phyloP scores from a whole-genome alignment of 2,797 vertebrate genomes.

The Alfaro cultratus region DNA sequence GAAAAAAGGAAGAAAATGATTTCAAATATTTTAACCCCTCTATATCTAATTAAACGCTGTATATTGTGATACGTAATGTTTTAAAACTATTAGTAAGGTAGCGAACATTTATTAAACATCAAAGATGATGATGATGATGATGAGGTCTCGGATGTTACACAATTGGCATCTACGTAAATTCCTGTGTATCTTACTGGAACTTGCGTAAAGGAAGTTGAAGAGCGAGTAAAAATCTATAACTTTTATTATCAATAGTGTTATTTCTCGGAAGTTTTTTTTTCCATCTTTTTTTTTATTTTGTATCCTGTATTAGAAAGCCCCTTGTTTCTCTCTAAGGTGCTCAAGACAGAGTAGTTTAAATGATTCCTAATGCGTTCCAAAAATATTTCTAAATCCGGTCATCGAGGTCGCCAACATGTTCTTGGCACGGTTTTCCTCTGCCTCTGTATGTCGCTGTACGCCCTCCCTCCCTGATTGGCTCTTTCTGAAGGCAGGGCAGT shows the following conservation, averaged over 20 bases:
- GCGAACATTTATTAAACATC: neutral
- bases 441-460: conserved; percentile 20
- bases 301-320: neutral
- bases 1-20: neutral
- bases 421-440: conserved; percentile 38
- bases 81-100: neutral
- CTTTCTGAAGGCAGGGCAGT: conserved; percentile 70
- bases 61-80: neutral
- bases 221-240: neutral
- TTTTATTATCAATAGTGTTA: neutral
- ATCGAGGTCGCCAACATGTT: neutral
- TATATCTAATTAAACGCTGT: neutral
- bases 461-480: conserved; percentile 74
- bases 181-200: conserved; percentile 13
- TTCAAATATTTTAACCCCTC: too few relatives aligned
- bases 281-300: neutral
- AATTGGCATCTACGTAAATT: conserved; percentile 17
- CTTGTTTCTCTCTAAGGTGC: too few relatives aligned
- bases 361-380: neutral
- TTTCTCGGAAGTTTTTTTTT: neutral
- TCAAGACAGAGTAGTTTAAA: neutral
- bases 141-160: conserved; percentile 13
- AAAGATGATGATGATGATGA: neutral
- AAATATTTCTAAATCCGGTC: conserved; percentile 10
- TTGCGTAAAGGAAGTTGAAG: neutral